Percentiles rank a stretch among this genome's conserved stretches.
phyloP scores from a whole-genome alignment of 2,888 invertebrate genomes.

The Dicyrtomina minuta region DNA sequence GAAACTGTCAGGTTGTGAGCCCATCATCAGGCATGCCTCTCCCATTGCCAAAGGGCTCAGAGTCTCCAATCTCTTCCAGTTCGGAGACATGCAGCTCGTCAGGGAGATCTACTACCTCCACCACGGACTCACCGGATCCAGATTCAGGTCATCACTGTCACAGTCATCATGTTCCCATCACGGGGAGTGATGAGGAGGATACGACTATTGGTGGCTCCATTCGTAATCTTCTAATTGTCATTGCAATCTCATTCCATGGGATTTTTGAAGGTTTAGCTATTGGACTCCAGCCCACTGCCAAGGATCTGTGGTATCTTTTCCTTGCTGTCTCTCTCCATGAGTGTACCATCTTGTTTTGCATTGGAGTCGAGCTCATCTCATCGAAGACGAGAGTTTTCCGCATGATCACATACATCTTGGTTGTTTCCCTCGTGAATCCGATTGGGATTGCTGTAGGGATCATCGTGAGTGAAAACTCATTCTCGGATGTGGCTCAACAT shows the following conservation, averaged over 20 bases:
- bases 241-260: constrained; percentile 62
- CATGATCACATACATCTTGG: constrained; percentile 58
- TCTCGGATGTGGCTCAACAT: constrained; percentile 56
- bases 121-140: no score
- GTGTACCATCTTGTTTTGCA: constrained; percentile 61
- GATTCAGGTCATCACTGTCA: constrained; percentile 38
- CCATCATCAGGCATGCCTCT: not conserved
- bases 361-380: constrained; percentile 61
- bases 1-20: not conserved
- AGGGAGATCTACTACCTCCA: not conserved
- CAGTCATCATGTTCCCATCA: constrained; percentile 48
- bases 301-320: constrained; percentile 61
- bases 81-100: not conserved
- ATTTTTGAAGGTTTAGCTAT: constrained; percentile 63
- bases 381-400: constrained; percentile 57
- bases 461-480: constrained; percentile 57
- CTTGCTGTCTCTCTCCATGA: constrained; percentile 62
- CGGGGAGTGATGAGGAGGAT: constrained; percentile 40
- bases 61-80: not conserved
- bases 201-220: constrained; percentile 54
- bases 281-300: constrained; percentile 59
- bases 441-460: constrained; percentile 60
- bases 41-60: not conserved
- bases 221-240: constrained; percentile 58
- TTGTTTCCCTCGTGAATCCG: constrained; percentile 60